These are phyloP conservation scores for Grus americana DNA, from an alignment of 2,113 vertebrate species.

Conservation along the genomic window DNA sequence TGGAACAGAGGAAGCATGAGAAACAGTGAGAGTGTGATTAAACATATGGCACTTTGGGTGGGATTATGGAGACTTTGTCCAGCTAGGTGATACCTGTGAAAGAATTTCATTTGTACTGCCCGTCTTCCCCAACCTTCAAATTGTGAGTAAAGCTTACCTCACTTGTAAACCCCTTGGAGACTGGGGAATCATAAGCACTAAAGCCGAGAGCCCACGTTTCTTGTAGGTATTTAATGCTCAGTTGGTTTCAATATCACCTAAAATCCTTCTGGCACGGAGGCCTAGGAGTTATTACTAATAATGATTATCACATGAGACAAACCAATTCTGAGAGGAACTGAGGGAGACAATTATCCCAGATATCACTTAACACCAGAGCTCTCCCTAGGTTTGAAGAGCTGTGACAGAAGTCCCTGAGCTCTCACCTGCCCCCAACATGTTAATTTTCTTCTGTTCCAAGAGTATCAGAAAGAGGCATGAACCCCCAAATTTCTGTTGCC, in stretches of 20 bases:
- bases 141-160: not conserved
- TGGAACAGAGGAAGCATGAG: not conserved
- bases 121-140: not conserved
- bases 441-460: not conserved
- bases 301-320: not conserved
- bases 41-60: not conserved
- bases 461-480: not conserved
- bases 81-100: not conserved
- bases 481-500: not conserved
- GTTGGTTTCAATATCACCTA: not conserved
- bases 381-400: not conserved
- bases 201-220: not conserved
- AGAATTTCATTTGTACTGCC: not conserved
- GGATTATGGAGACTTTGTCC: not conserved
- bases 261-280: not conserved
- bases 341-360: not conserved
- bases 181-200: not conserved
- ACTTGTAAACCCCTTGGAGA: not conserved
- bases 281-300: not conserved
- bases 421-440: rapidly evolving
- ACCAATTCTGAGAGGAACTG: not conserved
- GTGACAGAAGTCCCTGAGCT: not conserved
- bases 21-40: not conserved
- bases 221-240: not conserved
- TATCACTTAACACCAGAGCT: not conserved